A percentile compares a stretch with the other conserved stretches of the same genome.
Conservation (phyloP, 1,140 invertebrate species). For the Eriocheir sinensis region DNA sequence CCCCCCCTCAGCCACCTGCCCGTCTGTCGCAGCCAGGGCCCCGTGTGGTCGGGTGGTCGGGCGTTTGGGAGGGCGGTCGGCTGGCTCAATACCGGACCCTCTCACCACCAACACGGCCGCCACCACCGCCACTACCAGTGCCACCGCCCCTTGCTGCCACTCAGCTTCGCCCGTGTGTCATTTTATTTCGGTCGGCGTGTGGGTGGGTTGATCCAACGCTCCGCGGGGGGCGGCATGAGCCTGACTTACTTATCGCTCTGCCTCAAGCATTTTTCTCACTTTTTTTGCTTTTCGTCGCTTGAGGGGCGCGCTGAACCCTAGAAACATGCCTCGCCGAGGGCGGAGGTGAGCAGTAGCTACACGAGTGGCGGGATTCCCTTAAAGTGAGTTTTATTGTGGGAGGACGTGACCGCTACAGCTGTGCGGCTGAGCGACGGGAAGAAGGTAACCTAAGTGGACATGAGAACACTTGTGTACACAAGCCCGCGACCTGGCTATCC, state of each 20-base stretch:
- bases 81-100: slow-evolving; percentile 73
- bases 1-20: slow-evolving; percentile 58
- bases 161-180: slow-evolving; percentile 68
- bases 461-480: slow-evolving; percentile 64
- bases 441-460: slow-evolving; percentile 65
- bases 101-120: slow-evolving; percentile 72
- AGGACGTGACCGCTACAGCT: slow-evolving; percentile 59
- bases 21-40: slow-evolving; percentile 58
- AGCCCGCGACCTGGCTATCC: slow-evolving; percentile 33
- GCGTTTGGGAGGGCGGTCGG: slow-evolving; percentile 71
- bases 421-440: slow-evolving; percentile 42
- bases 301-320: background rate
- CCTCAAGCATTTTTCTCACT: slow-evolving; percentile 59
- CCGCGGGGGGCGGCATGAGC: slow-evolving; percentile 47
- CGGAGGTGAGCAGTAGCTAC: background rate
- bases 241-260: slow-evolving; percentile 68
- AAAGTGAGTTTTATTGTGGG: slow-evolving; percentile 7
- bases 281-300: slow-evolving; percentile 39
- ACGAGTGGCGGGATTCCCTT: background rate
- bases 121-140: slow-evolving; percentile 66
- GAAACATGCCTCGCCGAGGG: background rate
- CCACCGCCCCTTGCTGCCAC: slow-evolving; percentile 59
- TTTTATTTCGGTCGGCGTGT: slow-evolving; percentile 57
- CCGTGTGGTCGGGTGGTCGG: slow-evolving; percentile 64
- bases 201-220: slow-evolving; percentile 64